Evolutionary conservation across 2,113 vertebrate genomes (phyloP), one percentile per base, ranked within the genome.

Genomic region (Anhinga anhinga): DNA sequence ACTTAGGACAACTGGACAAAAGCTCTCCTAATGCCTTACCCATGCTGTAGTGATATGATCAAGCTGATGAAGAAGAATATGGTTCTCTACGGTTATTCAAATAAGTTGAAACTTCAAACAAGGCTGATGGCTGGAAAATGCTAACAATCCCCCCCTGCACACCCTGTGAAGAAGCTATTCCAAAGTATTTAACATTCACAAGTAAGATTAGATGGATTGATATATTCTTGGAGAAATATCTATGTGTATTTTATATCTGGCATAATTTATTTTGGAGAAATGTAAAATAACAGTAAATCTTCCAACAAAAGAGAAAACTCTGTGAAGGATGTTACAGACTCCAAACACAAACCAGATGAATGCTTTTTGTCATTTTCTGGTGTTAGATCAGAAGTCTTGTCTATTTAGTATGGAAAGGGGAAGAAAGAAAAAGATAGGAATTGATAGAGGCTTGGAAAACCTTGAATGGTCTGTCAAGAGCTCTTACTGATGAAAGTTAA

Each of bases 401-500:
- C 62, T 91, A 61, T 95, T 96, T 96, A 84, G 44, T 53, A 69
- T 42, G 45, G 70, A 80, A 89, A 86, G 25, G 5, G 30, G 72
- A 88, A 92, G 49, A 87, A 95, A 90, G 52, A 84, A 92, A 95
- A 61, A 91, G 58, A 69, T 92, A 65, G 61, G 84, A 89, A 55
- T 72, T 93, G 81, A 91, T 87, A 88, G 81, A 91, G 36, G 53
- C 84, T 96, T 85, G 88, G 79, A 96, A 95, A 95, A 93, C 63
- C 84, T 85, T 89, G 89, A 91, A 91, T 95, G 62, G 86, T 66
- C 61, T 95, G 91, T 95, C 93, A 96, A 87, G 91, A 92, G 89
- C 78, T 89, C 89, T 93, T 91, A 85, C 83, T 62, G 91, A 91
- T 95, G 73, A 83, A 95, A 97, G 89, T 95, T 87, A 93, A 95